Base-by-base conservation (phyloP, 1,140 invertebrate species). In the Aphelenchoides besseyi region DNA sequence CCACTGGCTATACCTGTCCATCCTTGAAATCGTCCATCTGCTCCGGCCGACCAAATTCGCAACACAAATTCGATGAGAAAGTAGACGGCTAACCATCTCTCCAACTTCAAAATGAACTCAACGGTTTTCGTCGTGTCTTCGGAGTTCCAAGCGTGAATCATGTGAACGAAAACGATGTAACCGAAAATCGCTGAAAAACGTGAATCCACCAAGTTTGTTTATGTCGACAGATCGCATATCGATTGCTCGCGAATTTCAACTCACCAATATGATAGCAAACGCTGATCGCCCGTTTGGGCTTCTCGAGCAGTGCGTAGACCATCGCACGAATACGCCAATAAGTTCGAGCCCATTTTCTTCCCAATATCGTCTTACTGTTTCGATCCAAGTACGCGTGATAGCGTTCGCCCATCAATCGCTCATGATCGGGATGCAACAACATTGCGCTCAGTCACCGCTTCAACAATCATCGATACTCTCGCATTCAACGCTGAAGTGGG, bases 31-130 rank as follows among this genome's bases (percentile, higher is more conserved):
- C 72, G 72, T 26, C 59, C 71, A 68, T 77, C 75, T 41, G 74
- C 75, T 29, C 66, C 66, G 32, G 75, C 71, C 2, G 75, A 68
- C 75, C 75, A 77, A 33, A 77, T 35, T 23, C 75, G 28, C 12
- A 77, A 71, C 5, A 71, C 12, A 35, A 77, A 77, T 57, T 77
- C 75, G 2, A 77, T 9, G 12, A 70, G 63, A 26, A 77, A 77
- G 37, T 79, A 77, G 18, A 77, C 29, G n/a, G 72, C 76, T 52
- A 77, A 33, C 5, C 52, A 54, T 12, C 57, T 73, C 41, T 77
- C 75, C 12, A 77, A 33, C 5, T 18, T 59, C 5, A 18, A 5
- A 5, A 59, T 5, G 5, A 59, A 59, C 5, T 5, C 18, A 23
- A 59, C 23, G 5, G 55, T 18, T 8, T 5, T 28, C 26, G 5